phyloP scores from a whole-genome alignment of 1,140 invertebrate genomes.

The Panagrolaimus sp. region DNA sequence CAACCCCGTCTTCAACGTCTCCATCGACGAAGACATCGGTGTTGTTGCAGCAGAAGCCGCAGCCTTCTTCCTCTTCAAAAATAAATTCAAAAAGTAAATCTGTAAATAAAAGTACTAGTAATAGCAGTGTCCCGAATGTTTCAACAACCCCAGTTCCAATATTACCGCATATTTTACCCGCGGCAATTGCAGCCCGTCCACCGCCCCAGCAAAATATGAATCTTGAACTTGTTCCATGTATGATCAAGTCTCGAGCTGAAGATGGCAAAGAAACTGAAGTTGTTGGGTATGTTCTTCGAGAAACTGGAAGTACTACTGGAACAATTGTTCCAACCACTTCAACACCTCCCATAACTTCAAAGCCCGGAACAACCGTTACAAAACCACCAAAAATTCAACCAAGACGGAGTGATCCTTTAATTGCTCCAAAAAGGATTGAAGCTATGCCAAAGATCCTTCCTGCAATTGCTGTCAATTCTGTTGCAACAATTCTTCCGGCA shows the following conservation, averaged over 20 bases:
- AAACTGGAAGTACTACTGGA: background rate
- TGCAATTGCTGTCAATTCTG: no score
- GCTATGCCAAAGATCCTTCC: background rate
- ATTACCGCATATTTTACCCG: conserved; percentile 6
- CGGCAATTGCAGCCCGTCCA: background rate
- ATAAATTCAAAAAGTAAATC: no score
- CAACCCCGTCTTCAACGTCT: no score
- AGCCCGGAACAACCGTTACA: background rate
- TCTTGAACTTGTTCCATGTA: conserved; percentile 10
- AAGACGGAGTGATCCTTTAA: background rate
- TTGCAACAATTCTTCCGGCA: no score
- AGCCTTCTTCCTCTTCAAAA: no score
- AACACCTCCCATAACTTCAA: background rate
- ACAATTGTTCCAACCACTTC: background rate
- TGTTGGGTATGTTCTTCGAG: background rate
- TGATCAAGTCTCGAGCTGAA: background rate
- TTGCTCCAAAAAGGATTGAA: no score
- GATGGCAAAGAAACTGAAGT: background rate
- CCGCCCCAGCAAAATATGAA: background rate
- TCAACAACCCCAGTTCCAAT: background rate
- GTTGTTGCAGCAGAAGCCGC: no score
- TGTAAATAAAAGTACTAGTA: conserved; percentile 3
- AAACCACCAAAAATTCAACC: background rate
- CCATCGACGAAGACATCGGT: no score
- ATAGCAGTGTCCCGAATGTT: background rate